Base-by-base conservation (phyloP, 2,113 vertebrate species). In the Anhinga rufa region DNA sequence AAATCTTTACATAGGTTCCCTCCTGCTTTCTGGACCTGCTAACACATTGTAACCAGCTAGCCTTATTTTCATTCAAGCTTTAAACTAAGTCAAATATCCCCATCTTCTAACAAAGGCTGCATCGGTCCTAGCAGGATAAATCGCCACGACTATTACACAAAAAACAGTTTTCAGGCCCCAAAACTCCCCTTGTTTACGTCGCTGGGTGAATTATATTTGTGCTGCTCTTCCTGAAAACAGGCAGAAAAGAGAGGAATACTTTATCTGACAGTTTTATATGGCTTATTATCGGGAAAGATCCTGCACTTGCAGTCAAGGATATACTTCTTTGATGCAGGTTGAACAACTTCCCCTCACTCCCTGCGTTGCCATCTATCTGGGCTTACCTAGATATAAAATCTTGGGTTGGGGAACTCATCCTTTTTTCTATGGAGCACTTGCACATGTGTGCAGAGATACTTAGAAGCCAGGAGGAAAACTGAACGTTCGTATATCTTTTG, bases 301-400 rank as follows among this genome's bases (percentile, higher is more conserved):
- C 55, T 36, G 22, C 69, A 17, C 21, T 46, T 48, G 48, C 49
- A 65, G 48, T 31, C 40, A 38, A 60, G 12, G 31, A 11, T 17
- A 13, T 1, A 12, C 17, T 15, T 64, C 86, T 85, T 31, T 29
- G 4, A 49, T 16, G 32, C 18, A 42, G 16, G 11, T 10, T 54
- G 38, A 64, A 54, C 24, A 25, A 38, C 25, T 74, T 68, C 21
- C 40, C 22, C 25, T 34, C 31, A 21, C 0, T 19, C 9, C 3
- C 7, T 12, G 5, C 20, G 4, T 2, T 58, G 46, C 34, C 40
- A 20, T 28, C 31, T 44, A 2, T 6, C 31, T 44, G 31, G 31
- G 15, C 12, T 77, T 57, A 44, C 14, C 1, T 0, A 65, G 34
- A 7, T 8, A 17, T 1, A 34, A 48, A 40, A 29, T 12, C 26